Percentiles rank a stretch among this genome's conserved stretches.
phyloP scores from a whole-genome alignment of 2,888 invertebrate species.

The Drosophila rellima region DNA sequence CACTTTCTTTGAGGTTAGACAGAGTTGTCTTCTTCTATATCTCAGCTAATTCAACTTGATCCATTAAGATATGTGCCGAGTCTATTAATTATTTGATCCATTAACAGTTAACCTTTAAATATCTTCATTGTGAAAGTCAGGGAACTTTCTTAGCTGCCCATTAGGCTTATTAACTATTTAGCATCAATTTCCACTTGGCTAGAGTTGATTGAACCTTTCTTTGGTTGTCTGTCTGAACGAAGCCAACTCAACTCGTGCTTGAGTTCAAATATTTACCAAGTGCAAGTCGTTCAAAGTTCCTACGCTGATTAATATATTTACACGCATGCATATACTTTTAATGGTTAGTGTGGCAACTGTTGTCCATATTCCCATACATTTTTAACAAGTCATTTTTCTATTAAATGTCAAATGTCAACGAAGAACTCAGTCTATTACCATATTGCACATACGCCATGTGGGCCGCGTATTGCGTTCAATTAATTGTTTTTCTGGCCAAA shows the following conservation, averaged over 20 bases:
- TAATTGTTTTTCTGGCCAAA: not conserved
- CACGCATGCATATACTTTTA: constrained; percentile 13
- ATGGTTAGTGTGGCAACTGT: constrained; percentile 7
- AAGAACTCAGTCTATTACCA: constrained; percentile 4
- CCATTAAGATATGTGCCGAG: not conserved
- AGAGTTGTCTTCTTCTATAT: not conserved
- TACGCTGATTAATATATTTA: constrained; percentile 57
- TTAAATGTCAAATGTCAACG: constrained; percentile 65
- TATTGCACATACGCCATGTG: constrained; percentile 33
- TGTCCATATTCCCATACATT: constrained; percentile 58
- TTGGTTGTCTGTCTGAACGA: not conserved
- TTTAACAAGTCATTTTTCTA: constrained; percentile 51
- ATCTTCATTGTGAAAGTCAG: not conserved
- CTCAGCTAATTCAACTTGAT: not conserved
- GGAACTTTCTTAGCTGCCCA: not conserved
- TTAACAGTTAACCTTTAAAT: constrained; percentile 22
- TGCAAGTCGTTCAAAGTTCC: constrained; percentile 38
- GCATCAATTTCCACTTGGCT: constrained; percentile 20
- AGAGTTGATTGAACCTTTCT: constrained; percentile 69
- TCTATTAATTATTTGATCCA: not conserved
- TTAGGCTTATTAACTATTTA: constrained; percentile 58
- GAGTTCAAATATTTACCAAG: constrained; percentile 61
- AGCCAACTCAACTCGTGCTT: constrained; percentile 10
- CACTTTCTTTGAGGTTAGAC: not conserved
- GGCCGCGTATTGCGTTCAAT: not conserved